Evolutionary conservation across 2,113 vertebrate species (phyloP), one percentile per base, ranked within the genome.

Genomic region (Turdus rufiventris): DNA sequence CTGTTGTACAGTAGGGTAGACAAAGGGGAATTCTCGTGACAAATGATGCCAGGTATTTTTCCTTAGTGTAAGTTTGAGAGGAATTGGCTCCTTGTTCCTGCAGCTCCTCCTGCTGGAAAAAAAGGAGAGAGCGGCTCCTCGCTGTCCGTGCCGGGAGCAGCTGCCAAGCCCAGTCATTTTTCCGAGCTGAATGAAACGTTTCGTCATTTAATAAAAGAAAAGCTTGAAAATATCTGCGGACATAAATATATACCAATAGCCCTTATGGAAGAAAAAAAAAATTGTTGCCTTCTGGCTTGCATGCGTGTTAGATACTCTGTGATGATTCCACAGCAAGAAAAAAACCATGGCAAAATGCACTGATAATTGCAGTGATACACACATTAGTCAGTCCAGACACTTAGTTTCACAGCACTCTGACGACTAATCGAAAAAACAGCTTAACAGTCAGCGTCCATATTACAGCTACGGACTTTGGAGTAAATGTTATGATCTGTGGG

Each of bases 91-190:
- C 47, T 53, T 84, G 90, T 91, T 96, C 96, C 90, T 96, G 24
- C 57, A 90, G 67, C 94, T 95, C 96, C 97, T 84, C 88, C 91
- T 96, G 81, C 89, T 96, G 97, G 93, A 3, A 24, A 45, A 36
- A 67, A 62, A 45, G 16, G 9, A 31, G 8, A 28, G 20, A 48
- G 12, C 6, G 1, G 4, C 26, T 91, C 65, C 34, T 45, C 31
- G 29, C 56, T 82, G 42, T 50, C 50, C 14, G n/a, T 13, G 58
- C 78, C 60, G 42, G 12, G 54, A 58, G 47, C 26, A 8, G 17
- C 14, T 36, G 29, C 43, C 63, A 87, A 73, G 47, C 56, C 6
- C 36, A 70, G 42, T 56, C 14, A 63, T 66, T 85, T 91, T 77
- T 63, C 56, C 0, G 0, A 85, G 43, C 15, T 71, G 74, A 88